Conservation (phyloP, 2,888 invertebrate species). For the Coelogynopora nodosa region DNA sequence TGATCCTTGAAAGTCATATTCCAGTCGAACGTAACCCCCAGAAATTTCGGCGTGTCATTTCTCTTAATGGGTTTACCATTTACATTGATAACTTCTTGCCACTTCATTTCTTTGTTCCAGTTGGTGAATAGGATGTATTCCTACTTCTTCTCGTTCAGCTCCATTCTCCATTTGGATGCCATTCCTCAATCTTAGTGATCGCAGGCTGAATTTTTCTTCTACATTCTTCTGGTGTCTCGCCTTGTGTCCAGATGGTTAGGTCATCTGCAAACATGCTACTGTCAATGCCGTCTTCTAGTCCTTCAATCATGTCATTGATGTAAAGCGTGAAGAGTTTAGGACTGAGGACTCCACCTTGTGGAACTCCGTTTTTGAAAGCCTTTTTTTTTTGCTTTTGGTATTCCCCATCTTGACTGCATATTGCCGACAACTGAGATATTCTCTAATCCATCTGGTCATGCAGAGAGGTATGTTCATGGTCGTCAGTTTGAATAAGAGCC, state of each 20-base stretch:
- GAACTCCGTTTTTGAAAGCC: too few species aligned
- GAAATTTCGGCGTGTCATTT: neutral
- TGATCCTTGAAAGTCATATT: neutral
- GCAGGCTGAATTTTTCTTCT: neutral
- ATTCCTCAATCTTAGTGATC: neutral
- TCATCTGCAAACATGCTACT: constrained; percentile 26
- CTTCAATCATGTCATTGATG: too few species aligned
- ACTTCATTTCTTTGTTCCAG: constrained; percentile 21
- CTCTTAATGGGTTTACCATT: neutral
- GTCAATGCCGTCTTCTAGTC: too few species aligned
- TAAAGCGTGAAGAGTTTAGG: too few species aligned
- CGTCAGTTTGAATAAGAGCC: neutral
- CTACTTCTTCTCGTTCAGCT: neutral
- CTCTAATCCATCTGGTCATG: constrained; percentile 11
- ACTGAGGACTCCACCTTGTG: too few species aligned
- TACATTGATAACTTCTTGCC: neutral
- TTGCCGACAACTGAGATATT: neutral
- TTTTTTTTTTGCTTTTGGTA: too few species aligned
- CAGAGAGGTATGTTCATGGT: neutral
- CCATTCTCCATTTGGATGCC: constrained; percentile 13
- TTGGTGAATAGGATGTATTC: constrained; percentile 11
- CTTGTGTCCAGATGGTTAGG: constrained; percentile 6
- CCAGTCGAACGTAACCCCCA: neutral
- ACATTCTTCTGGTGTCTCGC: neutral
- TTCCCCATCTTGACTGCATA: neutral